Evolutionary conservation across 1,140 invertebrate species (phyloP), one percentile per base, ranked within the genome.

Genomic region (Neodiprion fabricii): DNA sequence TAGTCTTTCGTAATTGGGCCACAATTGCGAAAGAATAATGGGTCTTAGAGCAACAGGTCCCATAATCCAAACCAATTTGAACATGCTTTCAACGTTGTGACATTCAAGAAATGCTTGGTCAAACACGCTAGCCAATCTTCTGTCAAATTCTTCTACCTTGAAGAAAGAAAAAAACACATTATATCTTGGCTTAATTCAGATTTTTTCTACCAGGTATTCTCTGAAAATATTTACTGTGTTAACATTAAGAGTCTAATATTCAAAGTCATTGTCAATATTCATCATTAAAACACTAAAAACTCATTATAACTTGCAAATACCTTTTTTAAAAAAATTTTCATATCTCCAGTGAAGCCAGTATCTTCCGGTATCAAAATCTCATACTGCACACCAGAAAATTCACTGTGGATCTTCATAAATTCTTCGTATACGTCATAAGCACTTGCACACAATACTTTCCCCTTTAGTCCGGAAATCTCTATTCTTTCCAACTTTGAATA

Each of bases 401-500:
- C 88, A 75, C 89, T 91, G 82, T 95, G 95, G 0, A 90, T 87
- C 71, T 91, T 90, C 5, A 91, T 89, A 83, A 97, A 98, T 70
- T 95, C 92, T 17, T 95, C 92, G 80, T 92, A 91, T 65, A 95
- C 90, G 7, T 89, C 75, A 7, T 75, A 72, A 5, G 85, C 77
- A 82, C 92, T 85, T 82, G 87, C 76, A 53, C 81, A 82, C 14
- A 96, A 88, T 67, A 87, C 90, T 81, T 93, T 92, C 17, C 95
- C 94, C 84, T 93, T 91, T 14, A 95, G 88, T 1, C 96, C 95
- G 71, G 92, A 93, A 75, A 97, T 91, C 87, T 97, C 96, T 9
- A 97, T 91, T 85, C 95, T 96, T 86, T 97, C 96, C 70, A 97
- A 84, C 83, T 96, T 96, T n/a, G 93, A 84, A 81, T 96, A 96